Evolutionary conservation across 2,113 vertebrate genomes (phyloP).

Genomic region (Cavia aperea): DNA sequence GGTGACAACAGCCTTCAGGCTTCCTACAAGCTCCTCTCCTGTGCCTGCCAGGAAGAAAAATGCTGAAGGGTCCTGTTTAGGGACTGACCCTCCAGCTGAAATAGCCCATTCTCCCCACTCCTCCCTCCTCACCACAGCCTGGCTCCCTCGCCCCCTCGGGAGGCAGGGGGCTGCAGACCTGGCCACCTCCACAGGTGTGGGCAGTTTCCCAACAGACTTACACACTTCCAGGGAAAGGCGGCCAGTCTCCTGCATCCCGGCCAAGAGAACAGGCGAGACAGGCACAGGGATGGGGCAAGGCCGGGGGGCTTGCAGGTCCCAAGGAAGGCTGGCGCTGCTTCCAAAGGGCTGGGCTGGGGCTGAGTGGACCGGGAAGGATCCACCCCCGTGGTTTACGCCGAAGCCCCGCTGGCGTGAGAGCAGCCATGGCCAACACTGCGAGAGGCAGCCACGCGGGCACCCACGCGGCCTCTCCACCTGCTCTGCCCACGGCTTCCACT

Average conservation of each 20-base stretch:
- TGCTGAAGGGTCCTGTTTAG: not conserved
- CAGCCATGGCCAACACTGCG: not conserved
- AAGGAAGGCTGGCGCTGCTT: not conserved
- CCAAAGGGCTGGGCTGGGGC: not conserved
- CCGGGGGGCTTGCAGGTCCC: not conserved
- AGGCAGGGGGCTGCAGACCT: not conserved
- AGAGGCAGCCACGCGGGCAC: not conserved
- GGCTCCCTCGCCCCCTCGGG: not conserved
- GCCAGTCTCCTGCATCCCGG: not conserved
- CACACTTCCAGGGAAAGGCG: not conserved
- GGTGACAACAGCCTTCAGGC: not conserved
- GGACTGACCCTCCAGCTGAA: not conserved
- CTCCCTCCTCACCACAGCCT: not conserved
- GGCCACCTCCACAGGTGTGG: not conserved
- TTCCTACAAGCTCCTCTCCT: not conserved
- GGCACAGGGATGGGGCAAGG: not conserved
- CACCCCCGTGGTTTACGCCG: conserved; percentile 1
- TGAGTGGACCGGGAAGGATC: not conserved
- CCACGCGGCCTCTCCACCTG: not conserved
- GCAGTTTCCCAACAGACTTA: not conserved
- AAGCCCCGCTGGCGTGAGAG: conserved; percentile 5
- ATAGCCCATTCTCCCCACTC: not conserved
- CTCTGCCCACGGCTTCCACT: not conserved
- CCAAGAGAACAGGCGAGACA: not conserved
- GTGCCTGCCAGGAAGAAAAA: not conserved